phyloP scores from a whole-genome alignment of 2,888 invertebrate genomes.

The Nycteola revayana region DNA sequence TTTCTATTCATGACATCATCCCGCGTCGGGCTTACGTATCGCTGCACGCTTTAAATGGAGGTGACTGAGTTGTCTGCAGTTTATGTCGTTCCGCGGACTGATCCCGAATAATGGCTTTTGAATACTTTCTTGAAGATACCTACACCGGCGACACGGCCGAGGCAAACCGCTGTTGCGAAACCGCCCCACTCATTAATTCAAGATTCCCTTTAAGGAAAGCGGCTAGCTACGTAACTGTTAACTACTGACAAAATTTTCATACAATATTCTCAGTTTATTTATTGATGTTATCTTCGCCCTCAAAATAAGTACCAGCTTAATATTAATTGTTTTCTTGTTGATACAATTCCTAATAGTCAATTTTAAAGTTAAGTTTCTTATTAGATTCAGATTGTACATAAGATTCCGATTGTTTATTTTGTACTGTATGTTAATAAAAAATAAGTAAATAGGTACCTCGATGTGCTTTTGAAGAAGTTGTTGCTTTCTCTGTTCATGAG shows the following conservation, averaged over 20 bases:
- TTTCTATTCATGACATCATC: constrained; percentile 84
- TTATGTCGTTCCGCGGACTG: constrained; percentile 77
- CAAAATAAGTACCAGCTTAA: too few relatives aligned
- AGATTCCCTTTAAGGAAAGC: constrained; percentile 75
- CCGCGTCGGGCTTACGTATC: constrained; percentile 80
- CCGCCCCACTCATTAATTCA: constrained; percentile 70
- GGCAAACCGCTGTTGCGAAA: constrained; percentile 68
- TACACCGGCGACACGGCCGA: constrained; percentile 56
- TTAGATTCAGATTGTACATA: too few relatives aligned
- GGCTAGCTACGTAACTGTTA: constrained; percentile 53
- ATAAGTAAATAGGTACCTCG: constrained; percentile 85
- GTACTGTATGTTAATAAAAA: too few relatives aligned
- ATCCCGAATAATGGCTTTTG: constrained; percentile 77
- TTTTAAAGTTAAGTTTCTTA: too few relatives aligned
- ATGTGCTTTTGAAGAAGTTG: constrained; percentile 94
- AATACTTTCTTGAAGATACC: constrained; percentile 62
- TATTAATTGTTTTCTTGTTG: too few relatives aligned
- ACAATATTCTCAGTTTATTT: too few relatives aligned
- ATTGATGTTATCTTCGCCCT: too few relatives aligned
- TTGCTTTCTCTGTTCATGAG: constrained; percentile 96
- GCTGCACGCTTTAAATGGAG: constrained; percentile 83
- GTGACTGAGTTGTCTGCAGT: constrained; percentile 77
- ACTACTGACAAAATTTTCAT: constrained; percentile 54
- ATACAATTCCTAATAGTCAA: too few relatives aligned
- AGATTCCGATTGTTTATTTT: too few relatives aligned